Evolutionary conservation across 2,888 invertebrate species (phyloP), one percentile per base, ranked within the genome.

Genomic region (Plagiodera versicolora): DNA sequence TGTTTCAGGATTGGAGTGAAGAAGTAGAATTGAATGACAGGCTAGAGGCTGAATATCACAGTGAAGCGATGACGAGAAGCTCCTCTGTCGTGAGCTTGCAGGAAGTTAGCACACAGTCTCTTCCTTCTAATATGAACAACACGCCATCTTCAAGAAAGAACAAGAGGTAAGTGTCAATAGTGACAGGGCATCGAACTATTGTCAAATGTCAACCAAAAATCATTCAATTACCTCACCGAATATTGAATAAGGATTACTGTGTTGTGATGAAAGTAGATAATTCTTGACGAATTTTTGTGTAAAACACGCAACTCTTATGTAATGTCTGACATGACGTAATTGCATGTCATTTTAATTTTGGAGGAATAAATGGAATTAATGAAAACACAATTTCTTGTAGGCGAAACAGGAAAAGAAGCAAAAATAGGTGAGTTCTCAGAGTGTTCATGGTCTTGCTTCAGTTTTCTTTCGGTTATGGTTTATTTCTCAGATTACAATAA

Each of bases 1-100:
- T 54, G 49, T 70, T 74, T 57, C 64, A 85, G 83, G 85, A 86
- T 75, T 86, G 86, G 86, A 84, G 83, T 65, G 86, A 86, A 74
- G 86, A 86, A 74, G 85, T 86, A 16, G 86, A 86, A 73, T 71
- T 82, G 58, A 80, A 79, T 66, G 83, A 82, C 63, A 79, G 78
- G 61, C 70, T 81, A 53, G 82, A 83, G 68, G 80, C 80, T 19
- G 83, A 83, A 74, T 79, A 79, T 64, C 69, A 78, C 14, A 80
- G 80, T 67, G 81, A 81, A 67, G 76, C 77, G n/a, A 65, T 82
- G 65, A 84, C 84, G 19, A 81, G 84, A 60, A 84, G 84, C 70
- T 84, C 84, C 1, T 85, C 85, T 6, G 77, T 83, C 46, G 73
- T 81, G 47, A 85, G 84, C 74, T 78, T 84, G 64, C 74, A 77